Conservation (phyloP, 2,888 invertebrate species). For the Lasioglossum marginatum region DNA sequence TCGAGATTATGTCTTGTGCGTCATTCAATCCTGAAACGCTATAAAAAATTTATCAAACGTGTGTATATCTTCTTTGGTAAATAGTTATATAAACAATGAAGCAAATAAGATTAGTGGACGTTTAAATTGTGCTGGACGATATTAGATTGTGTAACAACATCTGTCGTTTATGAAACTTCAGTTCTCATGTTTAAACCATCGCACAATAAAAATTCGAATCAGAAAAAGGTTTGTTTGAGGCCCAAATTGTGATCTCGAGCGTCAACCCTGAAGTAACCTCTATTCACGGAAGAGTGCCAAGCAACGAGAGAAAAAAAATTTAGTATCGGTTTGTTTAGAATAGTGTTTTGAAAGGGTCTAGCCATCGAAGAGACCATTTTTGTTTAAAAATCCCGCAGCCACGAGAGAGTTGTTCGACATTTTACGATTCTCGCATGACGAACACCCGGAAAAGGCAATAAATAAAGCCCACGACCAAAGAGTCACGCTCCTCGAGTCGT, state of each 20-base stretch:
- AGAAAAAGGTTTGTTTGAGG: not conserved
- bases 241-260: not conserved
- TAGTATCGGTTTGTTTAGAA: not conserved
- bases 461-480: conserved; percentile 39
- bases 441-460: conserved; percentile 40
- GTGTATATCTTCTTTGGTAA: not conserved
- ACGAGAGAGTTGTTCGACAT: not conserved
- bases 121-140: not conserved
- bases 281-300: not conserved
- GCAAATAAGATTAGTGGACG: not conserved
- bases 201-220: too few species aligned
- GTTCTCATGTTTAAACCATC: too few species aligned
- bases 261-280: not conserved
- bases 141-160: not conserved
- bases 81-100: not conserved
- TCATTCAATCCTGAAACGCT: not conserved
- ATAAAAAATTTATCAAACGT: not conserved
- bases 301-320: not conserved
- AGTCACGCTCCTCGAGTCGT: conserved; percentile 23
- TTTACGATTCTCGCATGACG: conserved; percentile 40
- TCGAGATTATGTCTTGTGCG: not conserved
- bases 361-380: conserved; percentile 2
- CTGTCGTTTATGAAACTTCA: too few species aligned
- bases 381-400: conserved; percentile 18
- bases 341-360: not conserved